Evolutionary conservation across 2,113 vertebrate genomes (phyloP), one percentile per base, ranked within the genome.

Genomic region (Trematocara zebra): DNA sequence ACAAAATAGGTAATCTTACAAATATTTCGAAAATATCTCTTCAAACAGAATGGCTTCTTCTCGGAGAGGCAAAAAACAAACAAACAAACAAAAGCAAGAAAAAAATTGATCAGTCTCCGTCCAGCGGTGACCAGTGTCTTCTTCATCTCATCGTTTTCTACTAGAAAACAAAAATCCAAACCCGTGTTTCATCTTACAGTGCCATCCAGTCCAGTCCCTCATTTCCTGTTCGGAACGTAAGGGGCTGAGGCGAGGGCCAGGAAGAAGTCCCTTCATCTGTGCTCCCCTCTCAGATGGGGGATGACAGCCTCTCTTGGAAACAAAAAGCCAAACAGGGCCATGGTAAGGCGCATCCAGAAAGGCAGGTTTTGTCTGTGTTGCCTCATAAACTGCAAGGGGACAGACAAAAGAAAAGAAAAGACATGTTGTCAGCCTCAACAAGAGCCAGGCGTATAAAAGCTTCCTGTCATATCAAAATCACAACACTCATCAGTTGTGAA

Each of bases 11-110:
- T 93, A 80, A 95, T 95, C 93, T 96, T 93, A 93, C 94, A 94
- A 93, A 94, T 93, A 95, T 95, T 96, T 94, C 83, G 89, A 96
- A 95, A 95, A 96, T 95, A 96, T 95, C 90, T 96, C 95, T 95
- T 95, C 93, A 92, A 96, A 95, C 93, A 85, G 91, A 94, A 95
- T 95, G 95, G 94, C 94, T 95, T 95, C 95, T 95, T 95, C 88
- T 94, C 59, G 79, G 91, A 92, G 87, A 91, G 87, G 87, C 33
- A 28, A 57, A 83, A 84, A 56, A 61, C 42, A 79, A 76, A 44
- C 4, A 81, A 78, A 84, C 8, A 15, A 56, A 64, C 31, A 85
- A 20, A 67, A 28, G n/a, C 37, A 54, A 83, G 23, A 74, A 78
- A 80, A 87, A 44, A 83, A 80, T 28, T 67, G 54, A 89, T 86